Conservation (phyloP, 2,797 vertebrate genomes). For the Halcyon badia region DNA sequence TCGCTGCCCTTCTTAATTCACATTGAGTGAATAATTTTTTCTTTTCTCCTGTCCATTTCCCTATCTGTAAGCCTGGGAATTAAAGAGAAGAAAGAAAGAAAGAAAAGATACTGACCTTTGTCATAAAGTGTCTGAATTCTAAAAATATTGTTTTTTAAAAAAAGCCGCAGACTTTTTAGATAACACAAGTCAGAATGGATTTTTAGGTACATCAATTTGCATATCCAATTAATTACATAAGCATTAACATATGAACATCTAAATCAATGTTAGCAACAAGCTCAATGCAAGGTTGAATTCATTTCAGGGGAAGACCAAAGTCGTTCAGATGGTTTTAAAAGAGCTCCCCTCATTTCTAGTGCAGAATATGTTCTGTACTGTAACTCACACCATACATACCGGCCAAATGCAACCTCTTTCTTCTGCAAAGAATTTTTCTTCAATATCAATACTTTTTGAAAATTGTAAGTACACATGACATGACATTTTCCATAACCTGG, state of each 20-base stretch:
- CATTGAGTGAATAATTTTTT: neutral
- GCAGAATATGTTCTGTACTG: neutral
- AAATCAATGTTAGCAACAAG: neutral
- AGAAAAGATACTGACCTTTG: neutral
- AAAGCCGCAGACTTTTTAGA: neutral
- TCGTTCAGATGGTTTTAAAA: neutral
- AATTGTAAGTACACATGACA: neutral
- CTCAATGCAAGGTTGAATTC: neutral
- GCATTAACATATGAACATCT: neutral
- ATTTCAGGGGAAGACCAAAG: neutral
- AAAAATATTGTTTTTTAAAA: neutral
- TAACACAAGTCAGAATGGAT: neutral
- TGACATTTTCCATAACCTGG: neutral
- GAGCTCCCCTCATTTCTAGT: neutral
- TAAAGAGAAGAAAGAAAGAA: neutral
- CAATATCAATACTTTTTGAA: neutral
- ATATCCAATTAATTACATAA: neutral
- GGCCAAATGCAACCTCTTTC: neutral
- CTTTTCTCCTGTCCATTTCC: neutral
- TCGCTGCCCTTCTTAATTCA: neutral
- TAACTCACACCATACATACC: neutral
- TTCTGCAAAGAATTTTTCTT: neutral
- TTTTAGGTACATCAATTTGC: neutral
- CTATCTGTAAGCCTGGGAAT: neutral
- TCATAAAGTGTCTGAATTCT: neutral